Base-by-base conservation (phyloP, 2,888 invertebrate genomes). In the Tortricodes alternella region DNA sequence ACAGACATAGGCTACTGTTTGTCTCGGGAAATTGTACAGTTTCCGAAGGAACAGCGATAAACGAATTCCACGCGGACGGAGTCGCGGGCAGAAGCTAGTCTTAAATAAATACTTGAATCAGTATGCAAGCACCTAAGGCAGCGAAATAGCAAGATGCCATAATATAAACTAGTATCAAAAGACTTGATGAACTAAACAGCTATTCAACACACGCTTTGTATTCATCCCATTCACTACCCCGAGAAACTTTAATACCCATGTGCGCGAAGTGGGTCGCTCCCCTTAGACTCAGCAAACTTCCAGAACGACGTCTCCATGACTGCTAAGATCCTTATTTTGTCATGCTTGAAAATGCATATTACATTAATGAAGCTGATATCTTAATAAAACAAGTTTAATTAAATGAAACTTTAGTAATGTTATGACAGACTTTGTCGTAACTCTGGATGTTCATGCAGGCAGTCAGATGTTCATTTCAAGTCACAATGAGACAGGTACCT, bases 131-230 rank as follows among this genome's bases (percentile, higher is more conserved):
- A n/a, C n/a, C n/a, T n/a, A n/a, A n/a, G n/a, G n/a, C n/a, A n/a
- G n/a, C n/a, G 29, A n/a, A 29, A n/a, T 29, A 29, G 29, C 29
- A 27, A n/a, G n/a, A n/a, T n/a, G n/a, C 4, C 9, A n/a, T 3
- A 1, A 9, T 48, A 48, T 41, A 34, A 48, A 24, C 41, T 48
- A 55, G 21, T 7, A 19, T 50, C 49, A 50, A 50, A 56, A 44
- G 56, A 43, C 44, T 56, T 56, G 49, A 56, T 43, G 37, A 56
- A 56, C 56, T 56, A 56, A 56, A 37, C 43, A 44, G 27, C 50
- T 23, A 56, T 56, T 50, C 56, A 56, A 38, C n/a, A 50, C 44
- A 37, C 32, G 50, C 37, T 56, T 44, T 50, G 56, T 56, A 56
- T 56, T 56, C 56, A 56, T 50, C 43, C 49, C 50, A 49, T 50